phyloP scores from a whole-genome alignment of 2,888 invertebrate species.

The Bombylius major region DNA sequence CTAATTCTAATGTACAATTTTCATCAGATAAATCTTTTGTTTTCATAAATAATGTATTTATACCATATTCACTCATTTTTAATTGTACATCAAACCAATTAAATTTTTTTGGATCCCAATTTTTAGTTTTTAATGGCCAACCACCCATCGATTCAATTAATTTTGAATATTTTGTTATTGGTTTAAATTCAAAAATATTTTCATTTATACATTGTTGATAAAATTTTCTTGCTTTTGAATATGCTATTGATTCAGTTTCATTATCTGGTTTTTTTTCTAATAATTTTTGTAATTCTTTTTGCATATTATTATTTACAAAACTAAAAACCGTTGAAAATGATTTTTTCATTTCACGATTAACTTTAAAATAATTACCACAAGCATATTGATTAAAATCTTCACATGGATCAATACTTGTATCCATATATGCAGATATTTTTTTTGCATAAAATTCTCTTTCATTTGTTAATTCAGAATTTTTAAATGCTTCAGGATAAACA shows the following conservation, averaged over 20 bases:
- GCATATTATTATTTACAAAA: neutral
- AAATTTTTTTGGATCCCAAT: neutral
- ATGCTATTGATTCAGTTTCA: neutral
- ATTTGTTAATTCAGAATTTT: neutral
- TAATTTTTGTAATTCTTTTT: neutral
- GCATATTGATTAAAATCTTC: too few species aligned
- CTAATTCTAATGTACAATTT: too few species aligned
- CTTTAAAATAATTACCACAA: neutral
- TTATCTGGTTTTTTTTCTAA: neutral
- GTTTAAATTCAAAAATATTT: neutral
- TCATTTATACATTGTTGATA: neutral
- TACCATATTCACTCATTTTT: neutral
- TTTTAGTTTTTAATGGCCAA: neutral
- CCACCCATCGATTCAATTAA: neutral
- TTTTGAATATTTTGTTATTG: neutral
- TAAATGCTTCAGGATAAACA: too few species aligned
- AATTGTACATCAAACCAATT: neutral
- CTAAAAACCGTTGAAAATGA: neutral
- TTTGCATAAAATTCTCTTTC: neutral
- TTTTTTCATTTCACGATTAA: neutral
- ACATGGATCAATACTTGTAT: neutral
- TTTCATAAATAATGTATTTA: neutral
- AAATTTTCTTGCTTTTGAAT: neutral
- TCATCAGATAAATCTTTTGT: too few species aligned
- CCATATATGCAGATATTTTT: neutral